A percentile compares a stretch with the other conserved stretches of the same genome.
Evolutionary conservation across 2,797 vertebrate species (phyloP).

Genomic region (Bucorvus abyssinicus): DNA sequence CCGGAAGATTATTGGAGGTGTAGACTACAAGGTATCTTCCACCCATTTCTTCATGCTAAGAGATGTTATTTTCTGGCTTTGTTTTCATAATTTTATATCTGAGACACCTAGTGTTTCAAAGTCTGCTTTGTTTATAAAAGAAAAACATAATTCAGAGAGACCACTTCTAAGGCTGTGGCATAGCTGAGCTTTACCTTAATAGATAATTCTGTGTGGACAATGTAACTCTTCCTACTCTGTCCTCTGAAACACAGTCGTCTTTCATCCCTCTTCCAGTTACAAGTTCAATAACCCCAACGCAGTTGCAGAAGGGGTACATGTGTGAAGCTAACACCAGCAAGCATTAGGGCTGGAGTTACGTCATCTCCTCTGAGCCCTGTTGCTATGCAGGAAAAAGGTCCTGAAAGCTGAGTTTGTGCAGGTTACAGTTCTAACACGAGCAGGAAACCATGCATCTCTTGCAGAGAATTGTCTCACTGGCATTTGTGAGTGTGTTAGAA

Average conservation of each 20-base stretch:
- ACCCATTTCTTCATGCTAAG: background rate
- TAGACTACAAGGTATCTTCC: constrained; percentile 93
- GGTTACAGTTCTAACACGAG: background rate
- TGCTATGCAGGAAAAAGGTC: background rate
- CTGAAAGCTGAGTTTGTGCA: background rate
- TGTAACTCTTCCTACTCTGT: background rate
- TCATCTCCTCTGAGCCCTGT: background rate
- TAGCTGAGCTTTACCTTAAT: background rate
- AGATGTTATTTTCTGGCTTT: background rate
- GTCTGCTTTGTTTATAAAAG: background rate
- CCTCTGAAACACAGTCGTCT: background rate
- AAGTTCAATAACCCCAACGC: background rate
- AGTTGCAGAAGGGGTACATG: background rate
- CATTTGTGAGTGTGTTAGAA: background rate
- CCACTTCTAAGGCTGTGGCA: background rate
- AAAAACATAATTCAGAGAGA: background rate
- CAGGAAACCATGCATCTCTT: background rate
- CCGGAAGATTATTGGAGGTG: constrained; percentile 96
- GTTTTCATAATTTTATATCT: background rate
- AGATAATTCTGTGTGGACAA: background rate
- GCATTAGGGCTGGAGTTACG: background rate
- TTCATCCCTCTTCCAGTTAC: background rate
- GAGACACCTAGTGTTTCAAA: background rate
- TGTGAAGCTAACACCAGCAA: background rate
- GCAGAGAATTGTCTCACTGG: background rate